Conservation (phyloP, 2,797 vertebrate species). For the Lateolabrax maculatus region DNA sequence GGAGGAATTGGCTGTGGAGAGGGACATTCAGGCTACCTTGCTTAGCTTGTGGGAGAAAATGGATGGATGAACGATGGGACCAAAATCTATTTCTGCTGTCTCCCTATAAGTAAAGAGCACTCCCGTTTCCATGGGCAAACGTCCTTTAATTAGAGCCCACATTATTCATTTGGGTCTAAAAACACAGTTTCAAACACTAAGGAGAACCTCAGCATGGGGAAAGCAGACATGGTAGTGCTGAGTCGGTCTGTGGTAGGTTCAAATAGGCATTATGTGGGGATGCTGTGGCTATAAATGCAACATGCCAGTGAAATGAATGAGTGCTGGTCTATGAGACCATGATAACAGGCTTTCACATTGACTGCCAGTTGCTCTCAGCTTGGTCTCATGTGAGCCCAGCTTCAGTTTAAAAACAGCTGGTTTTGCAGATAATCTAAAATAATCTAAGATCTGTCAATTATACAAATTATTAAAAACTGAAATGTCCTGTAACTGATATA, state of each 20-base stretch:
- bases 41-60: no score
- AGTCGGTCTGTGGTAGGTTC: conserved; percentile 21
- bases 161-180: conserved; percentile 28
- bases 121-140: conserved; percentile 17
- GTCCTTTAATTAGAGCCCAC: conserved; percentile 36
- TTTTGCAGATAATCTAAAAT: not conserved
- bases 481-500: no score
- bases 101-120: conserved; percentile 6
- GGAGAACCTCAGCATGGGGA: conserved; percentile 14
- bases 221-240: conserved; percentile 36
- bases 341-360: conserved; percentile 39
- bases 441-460: not conserved
- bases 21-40: no score
- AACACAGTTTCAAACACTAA: conserved; percentile 34
- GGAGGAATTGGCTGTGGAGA: not conserved
- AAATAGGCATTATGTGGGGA: conserved; percentile 33
- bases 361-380: conserved; percentile 18
- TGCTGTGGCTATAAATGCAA: conserved; percentile 24
- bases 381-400: not conserved
- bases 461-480: no score
- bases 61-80: not conserved
- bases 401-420: not conserved
- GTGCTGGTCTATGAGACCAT: conserved; percentile 6
- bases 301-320: conserved; percentile 24
- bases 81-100: conserved; percentile 24